Conservation (phyloP, 2,888 invertebrate species). For the Philhelius pedissequus region DNA sequence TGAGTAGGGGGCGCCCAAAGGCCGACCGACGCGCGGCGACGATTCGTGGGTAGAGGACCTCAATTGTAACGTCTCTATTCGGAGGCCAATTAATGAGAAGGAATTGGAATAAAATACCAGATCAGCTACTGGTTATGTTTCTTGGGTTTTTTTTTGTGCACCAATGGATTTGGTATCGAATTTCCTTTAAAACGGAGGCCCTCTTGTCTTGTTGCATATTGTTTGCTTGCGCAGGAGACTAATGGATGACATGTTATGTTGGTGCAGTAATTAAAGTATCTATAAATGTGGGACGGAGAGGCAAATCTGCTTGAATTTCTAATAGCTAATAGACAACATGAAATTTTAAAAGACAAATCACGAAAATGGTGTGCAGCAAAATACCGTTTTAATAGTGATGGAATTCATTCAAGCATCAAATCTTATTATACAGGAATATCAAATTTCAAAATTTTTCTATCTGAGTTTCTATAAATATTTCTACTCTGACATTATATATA, state of each 20-base stretch:
- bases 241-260: slow-evolving; percentile 66
- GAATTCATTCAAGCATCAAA: not conserved
- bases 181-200: slow-evolving; percentile 17
- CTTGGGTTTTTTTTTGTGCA: not conserved
- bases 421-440: not conserved
- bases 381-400: not conserved
- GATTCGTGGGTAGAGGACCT: slow-evolving; percentile 51
- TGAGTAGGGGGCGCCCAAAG: slow-evolving; percentile 52
- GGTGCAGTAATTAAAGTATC: slow-evolving; percentile 59
- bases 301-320: slow-evolving; percentile 15
- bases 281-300: not conserved
- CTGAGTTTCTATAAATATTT: not conserved
- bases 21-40: slow-evolving; percentile 48
- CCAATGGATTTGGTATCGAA: slow-evolving; percentile 49
- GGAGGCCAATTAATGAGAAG: slow-evolving; percentile 58
- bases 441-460: not conserved
- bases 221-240: slow-evolving; percentile 32
- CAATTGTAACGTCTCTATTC: slow-evolving; percentile 64
- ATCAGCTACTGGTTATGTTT: slow-evolving; percentile 57
- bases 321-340: slow-evolving; percentile 23
- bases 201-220: not conserved
- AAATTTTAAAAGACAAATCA: not conserved
- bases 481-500: not conserved
- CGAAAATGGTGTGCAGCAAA: slow-evolving; percentile 9
- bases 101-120: slow-evolving; percentile 60